Percentiles rank a stretch among this genome's conserved stretches.
Evolutionary conservation across 2,797 vertebrate species (phyloP).

Genomic region (Carduelis carduelis): DNA sequence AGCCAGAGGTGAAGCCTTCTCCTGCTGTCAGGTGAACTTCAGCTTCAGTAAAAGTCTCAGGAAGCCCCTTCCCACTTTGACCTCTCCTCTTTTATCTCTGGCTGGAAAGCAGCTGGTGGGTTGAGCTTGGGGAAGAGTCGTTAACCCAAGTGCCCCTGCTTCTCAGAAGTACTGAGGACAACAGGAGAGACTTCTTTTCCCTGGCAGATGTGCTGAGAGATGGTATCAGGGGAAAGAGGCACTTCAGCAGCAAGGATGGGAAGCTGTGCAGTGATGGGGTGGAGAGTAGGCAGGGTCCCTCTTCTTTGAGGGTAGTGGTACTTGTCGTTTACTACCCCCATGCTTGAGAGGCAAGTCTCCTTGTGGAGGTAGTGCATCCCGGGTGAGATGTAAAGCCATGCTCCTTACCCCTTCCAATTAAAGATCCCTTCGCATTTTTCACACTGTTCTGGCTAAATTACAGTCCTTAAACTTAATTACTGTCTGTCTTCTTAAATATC

Average conservation of each 20-base stretch:
- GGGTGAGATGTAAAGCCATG: slow-evolving; percentile 37
- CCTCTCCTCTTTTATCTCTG: not conserved
- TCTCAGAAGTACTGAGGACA: not conserved
- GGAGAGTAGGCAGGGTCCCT: not conserved
- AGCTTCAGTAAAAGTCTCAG: slow-evolving; percentile 29
- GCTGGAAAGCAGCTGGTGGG: not conserved
- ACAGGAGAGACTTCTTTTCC: not conserved
- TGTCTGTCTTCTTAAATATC: slow-evolving; percentile 19
- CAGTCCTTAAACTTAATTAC: slow-evolving; percentile 44
- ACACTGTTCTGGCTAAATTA: slow-evolving; percentile 8
- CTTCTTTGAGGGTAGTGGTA: not conserved
- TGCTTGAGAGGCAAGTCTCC: not conserved
- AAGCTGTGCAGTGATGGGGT: not conserved
- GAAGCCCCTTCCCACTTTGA: not conserved
- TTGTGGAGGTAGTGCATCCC: not conserved
- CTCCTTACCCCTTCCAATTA: not conserved
- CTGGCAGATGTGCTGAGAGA: not conserved
- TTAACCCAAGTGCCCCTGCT: slow-evolving; percentile 37
- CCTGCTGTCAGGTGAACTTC: not conserved
- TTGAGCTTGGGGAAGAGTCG: not conserved
- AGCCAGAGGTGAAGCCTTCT: not conserved
- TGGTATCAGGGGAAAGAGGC: not conserved
- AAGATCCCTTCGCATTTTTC: not conserved
- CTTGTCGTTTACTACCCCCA: not conserved
- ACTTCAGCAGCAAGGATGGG: not conserved